Conservation (phyloP, 2,797 vertebrate genomes). For the Coreius guichenoti region DNA sequence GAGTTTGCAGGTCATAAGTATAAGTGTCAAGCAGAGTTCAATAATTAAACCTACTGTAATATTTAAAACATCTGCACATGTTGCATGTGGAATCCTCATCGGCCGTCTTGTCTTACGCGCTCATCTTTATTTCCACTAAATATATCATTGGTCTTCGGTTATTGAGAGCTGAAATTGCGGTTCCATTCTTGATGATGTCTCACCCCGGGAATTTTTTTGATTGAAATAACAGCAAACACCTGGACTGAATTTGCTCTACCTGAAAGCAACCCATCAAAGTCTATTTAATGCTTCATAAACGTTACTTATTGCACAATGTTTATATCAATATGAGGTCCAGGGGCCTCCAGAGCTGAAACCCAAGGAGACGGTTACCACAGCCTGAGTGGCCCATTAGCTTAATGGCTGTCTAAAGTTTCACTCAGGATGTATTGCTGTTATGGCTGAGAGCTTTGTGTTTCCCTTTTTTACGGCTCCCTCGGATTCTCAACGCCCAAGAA, state of each 20-base stretch:
- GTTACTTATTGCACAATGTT: slow-evolving; percentile 74
- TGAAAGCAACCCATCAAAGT: slow-evolving; percentile 70
- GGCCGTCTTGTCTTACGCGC: slow-evolving; percentile 15
- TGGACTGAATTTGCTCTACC: slow-evolving; percentile 71
- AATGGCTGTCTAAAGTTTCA: slow-evolving; percentile 84
- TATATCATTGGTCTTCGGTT: not conserved
- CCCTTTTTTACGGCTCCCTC: slow-evolving; percentile 79
- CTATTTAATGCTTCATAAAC: slow-evolving; percentile 74
- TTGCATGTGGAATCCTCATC: slow-evolving; percentile 34
- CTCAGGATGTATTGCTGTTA: slow-evolving; percentile 79
- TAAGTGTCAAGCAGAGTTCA: slow-evolving; percentile 39
- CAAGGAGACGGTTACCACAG: slow-evolving; percentile 67
- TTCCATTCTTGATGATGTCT: slow-evolving; percentile 38
- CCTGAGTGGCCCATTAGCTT: slow-evolving; percentile 83
- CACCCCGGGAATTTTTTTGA: slow-evolving; percentile 23
- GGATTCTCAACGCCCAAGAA: slow-evolving; percentile 75
- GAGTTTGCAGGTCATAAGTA: slow-evolving; percentile 23
- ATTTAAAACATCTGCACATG: slow-evolving; percentile 35
- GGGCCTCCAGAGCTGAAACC: slow-evolving; percentile 60
- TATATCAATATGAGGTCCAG: slow-evolving; percentile 73
- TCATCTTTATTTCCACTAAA: slow-evolving; percentile 2
- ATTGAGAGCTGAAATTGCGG: not conserved
- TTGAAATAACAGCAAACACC: slow-evolving; percentile 66
- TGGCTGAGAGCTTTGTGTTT: slow-evolving; percentile 79
- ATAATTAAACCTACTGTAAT: slow-evolving; percentile 41